Evolutionary conservation across 2,113 vertebrate species (phyloP).

Genomic region (Jacana jacana): DNA sequence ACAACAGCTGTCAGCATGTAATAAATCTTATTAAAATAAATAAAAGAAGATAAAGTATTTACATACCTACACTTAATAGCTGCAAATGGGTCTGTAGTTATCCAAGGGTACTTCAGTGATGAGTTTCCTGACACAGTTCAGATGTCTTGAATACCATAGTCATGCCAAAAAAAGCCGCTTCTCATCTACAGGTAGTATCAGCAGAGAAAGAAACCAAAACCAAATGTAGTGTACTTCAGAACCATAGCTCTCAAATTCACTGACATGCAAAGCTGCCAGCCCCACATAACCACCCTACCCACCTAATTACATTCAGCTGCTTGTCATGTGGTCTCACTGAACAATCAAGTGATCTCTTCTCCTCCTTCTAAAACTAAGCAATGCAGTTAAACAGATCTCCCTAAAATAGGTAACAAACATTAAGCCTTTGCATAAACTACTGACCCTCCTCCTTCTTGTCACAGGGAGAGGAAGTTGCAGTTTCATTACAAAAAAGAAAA

Average conservation of each 20-base stretch:
- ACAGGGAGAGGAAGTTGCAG: neutral
- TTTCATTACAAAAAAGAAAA: neutral
- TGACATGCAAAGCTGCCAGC: neutral
- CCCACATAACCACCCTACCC: constrained; percentile 44
- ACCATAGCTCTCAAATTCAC: neutral
- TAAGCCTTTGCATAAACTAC: neutral
- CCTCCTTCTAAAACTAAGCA: constrained; percentile 6
- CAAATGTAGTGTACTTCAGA: neutral
- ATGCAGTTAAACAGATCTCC: neutral
- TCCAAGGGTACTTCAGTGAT: neutral
- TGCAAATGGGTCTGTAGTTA: neutral
- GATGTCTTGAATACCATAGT: constrained; percentile 36
- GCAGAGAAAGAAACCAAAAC: neutral
- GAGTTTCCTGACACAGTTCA: neutral
- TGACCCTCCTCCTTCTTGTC: neutral
- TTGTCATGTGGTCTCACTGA: constrained; percentile 78
- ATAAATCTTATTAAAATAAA: neutral
- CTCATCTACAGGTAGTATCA: constrained; percentile 4
- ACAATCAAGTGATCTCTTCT: constrained; percentile 76
- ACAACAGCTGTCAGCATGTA: neutral
- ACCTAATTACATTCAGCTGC: constrained; percentile 85
- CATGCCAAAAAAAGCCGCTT: constrained; percentile 19
- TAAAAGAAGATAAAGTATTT: neutral
- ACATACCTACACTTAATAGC: constrained; percentile 22
- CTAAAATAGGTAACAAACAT: neutral